Base-by-base conservation (phyloP, 2,888 invertebrate species). In the Chironomus tentans region DNA sequence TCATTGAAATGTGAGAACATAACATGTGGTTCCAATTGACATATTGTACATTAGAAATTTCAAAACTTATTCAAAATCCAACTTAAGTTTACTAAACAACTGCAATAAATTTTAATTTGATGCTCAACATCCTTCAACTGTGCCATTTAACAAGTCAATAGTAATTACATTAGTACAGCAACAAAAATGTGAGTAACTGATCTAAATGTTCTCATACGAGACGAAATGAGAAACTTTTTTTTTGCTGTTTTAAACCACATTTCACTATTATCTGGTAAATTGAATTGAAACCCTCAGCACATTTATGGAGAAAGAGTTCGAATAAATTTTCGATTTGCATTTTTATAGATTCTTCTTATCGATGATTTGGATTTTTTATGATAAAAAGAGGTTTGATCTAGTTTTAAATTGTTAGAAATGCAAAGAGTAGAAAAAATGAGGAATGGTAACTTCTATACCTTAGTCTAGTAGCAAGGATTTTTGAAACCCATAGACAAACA, bases 291-390 rank as follows among this genome's bases (percentile, higher is more conserved):
- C 65, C 21, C 12, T 24, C 5, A 18, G 21, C 12, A 7, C 21
- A 22, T 24, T 65, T 22, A 56, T 18, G 12, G 56, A n/a, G 56
- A 56, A 56, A 6, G 6, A 15, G n/a, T 56, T 21, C 65, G 24
- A 65, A 65, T 65, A 65, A 65, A 65, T 65, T 65, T 65, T 22
- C 65, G 65, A 65, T 65, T 22, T 22, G 21, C 65, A 65, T 65
- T 65, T 65, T 65, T 65, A 2, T 21, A 6, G 18, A 10, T 21
- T 65, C 21, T 21, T 65, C 65, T 65, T 10, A 24, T 65, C 13
- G 4, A 4, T 13, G 21, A 2, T 65, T 24, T 65, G 7, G 21
- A 10, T 13, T 24, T 1, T 24, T 13, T 24, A 13, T 38, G 38
- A 38, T 38, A 10, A 38, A 38, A 38, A 10, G 38, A 38, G 1